These are phyloP conservation scores for Cataglyphis livida DNA, from an alignment of 2,888 invertebrate genomes.

Conservation along the genomic window DNA sequence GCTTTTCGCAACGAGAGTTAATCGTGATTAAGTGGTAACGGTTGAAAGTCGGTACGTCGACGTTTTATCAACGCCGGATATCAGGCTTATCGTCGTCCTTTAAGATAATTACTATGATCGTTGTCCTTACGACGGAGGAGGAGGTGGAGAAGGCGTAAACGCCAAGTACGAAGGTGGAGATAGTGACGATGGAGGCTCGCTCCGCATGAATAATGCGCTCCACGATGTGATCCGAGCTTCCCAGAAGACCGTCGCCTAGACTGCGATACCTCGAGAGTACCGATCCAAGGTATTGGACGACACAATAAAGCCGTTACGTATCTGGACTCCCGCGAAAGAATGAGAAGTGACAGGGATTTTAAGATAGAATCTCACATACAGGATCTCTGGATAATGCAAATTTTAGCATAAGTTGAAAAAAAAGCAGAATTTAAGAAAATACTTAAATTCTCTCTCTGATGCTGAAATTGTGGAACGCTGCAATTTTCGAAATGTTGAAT, in stretches of 20 bases:
- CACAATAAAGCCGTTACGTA: slow-evolving; percentile 52
- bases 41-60: slow-evolving; percentile 67
- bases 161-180: slow-evolving; percentile 65
- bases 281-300: slow-evolving; percentile 43
- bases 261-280: slow-evolving; percentile 44
- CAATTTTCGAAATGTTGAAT: neutral
- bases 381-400: neutral
- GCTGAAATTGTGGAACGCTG: neutral
- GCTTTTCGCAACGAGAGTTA: slow-evolving; percentile 14
- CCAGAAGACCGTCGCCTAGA: slow-evolving; percentile 72
- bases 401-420: neutral
- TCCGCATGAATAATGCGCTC: slow-evolving; percentile 80
- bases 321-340: slow-evolving; percentile 39
- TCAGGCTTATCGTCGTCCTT: slow-evolving; percentile 70
- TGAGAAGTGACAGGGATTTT: neutral
- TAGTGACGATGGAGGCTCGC: slow-evolving; percentile 67
- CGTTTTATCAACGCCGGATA: slow-evolving; percentile 61
- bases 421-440: neutral
- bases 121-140: slow-evolving; percentile 50
- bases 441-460: neutral
- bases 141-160: slow-evolving; percentile 51
- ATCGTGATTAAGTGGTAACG: slow-evolving; percentile 70
- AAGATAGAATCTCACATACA: neutral
- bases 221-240: slow-evolving; percentile 77
- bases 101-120: slow-evolving; percentile 73